Evolutionary conservation across 2,113 vertebrate genomes (phyloP).

Genomic region (Synodontis membranacea): DNA sequence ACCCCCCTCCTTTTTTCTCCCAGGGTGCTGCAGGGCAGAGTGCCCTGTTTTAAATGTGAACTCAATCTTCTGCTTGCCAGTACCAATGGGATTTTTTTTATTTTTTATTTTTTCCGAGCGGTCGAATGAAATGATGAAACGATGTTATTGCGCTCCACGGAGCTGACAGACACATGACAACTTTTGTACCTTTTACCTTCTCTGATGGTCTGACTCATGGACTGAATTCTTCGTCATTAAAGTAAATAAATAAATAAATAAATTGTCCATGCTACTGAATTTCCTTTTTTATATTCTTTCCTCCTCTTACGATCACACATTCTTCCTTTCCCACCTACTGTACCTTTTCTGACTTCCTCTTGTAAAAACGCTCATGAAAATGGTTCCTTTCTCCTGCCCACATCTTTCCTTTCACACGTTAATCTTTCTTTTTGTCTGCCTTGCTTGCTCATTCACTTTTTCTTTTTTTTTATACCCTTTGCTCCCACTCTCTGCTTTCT

Average conservation of each 20-base stretch:
- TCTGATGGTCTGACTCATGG: background rate
- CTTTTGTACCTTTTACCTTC: constrained; percentile 4
- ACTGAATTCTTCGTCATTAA: background rate
- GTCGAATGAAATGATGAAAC: constrained; percentile 34
- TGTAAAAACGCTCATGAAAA: constrained; percentile 15
- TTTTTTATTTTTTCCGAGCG: constrained; percentile 35
- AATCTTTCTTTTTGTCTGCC: constrained; percentile 36
- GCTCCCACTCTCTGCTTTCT: constrained; percentile 57
- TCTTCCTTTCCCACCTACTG: background rate
- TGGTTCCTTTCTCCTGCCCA: background rate
- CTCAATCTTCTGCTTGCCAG: constrained; percentile 44
- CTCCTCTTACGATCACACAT: background rate
- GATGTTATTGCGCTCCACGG: constrained; percentile 43
- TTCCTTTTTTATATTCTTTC: background rate
- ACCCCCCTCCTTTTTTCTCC: constrained; percentile 65
- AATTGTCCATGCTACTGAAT: background rate
- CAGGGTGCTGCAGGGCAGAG: constrained; percentile 61
- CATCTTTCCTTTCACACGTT: constrained; percentile 1
- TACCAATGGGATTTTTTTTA: constrained; percentile 18
- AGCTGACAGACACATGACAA: constrained; percentile 43
- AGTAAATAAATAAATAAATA: background rate
- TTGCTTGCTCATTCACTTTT: constrained; percentile 23
- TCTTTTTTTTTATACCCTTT: background rate
- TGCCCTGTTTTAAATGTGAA: constrained; percentile 48
- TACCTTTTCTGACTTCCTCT: background rate